Evolutionary conservation across 2,797 vertebrate species (phyloP).

Genomic region (Enteromius treurensis): DNA sequence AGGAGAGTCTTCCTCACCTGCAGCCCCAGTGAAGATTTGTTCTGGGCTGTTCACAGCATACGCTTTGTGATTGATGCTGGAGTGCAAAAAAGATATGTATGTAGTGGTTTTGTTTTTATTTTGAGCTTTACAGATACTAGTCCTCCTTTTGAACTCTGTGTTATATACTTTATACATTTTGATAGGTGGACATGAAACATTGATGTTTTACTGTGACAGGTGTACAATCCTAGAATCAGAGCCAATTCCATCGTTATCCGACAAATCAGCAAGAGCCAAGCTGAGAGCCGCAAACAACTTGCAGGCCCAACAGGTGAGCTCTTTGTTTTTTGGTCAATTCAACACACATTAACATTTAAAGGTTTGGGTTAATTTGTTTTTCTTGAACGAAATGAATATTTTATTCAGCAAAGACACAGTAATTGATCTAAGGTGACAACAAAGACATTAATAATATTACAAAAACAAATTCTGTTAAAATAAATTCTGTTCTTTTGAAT

Average conservation of each 20-base stretch:
- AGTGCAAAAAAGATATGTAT: slow-evolving; percentile 84
- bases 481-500: not conserved
- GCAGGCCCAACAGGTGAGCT: slow-evolving; percentile 67
- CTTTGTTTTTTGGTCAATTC: not conserved
- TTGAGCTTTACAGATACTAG: not conserved
- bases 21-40: slow-evolving; percentile 76
- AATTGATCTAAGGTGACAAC: not conserved
- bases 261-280: slow-evolving; percentile 86
- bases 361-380: not conserved
- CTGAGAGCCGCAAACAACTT: slow-evolving; percentile 80
- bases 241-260: slow-evolving; percentile 80
- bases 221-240: slow-evolving; percentile 89
- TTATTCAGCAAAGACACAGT: not conserved
- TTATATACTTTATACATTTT: not conserved
- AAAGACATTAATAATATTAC: not conserved
- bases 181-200: not conserved
- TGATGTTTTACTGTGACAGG: slow-evolving; percentile 72
- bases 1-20: slow-evolving; percentile 84
- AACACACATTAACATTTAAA: not conserved
- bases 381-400: not conserved
- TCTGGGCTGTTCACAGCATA: slow-evolving; percentile 75
- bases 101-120: slow-evolving; percentile 23
- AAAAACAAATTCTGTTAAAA: no score
- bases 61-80: slow-evolving; percentile 86
- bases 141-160: not conserved